Evolutionary conservation across 2,797 vertebrate species (phyloP).

Genomic region (Kryptopterus vitreolus): DNA sequence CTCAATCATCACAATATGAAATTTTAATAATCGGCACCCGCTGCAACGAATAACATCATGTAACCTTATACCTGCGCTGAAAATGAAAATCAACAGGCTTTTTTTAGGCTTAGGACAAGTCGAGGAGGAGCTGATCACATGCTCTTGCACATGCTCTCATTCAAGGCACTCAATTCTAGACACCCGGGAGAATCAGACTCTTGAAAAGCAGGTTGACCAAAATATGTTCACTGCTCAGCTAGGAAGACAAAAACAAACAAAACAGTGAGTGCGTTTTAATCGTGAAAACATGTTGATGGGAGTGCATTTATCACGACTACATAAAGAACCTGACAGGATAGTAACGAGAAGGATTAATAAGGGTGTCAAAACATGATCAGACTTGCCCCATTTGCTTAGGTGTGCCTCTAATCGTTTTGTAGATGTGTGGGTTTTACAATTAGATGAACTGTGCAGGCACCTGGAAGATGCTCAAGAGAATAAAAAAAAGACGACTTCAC

Average conservation of each 20-base stretch:
- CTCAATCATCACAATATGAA: background rate
- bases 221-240: too few relatives aligned
- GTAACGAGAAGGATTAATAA: background rate
- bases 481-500: background rate
- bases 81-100: background rate
- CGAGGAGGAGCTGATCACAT: background rate
- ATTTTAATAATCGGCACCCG: background rate
- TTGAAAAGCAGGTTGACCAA: background rate
- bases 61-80: background rate
- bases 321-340: background rate
- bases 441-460: constrained; percentile 4
- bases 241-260: background rate
- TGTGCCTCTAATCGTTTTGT: constrained; percentile 4
- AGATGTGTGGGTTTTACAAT: background rate
- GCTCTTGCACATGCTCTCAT: constrained; percentile 1
- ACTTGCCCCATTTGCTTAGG: background rate
- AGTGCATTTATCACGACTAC: background rate
- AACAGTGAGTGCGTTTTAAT: background rate
- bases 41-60: background rate
- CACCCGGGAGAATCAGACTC: background rate
- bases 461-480: constrained; percentile 3
- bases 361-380: background rate
- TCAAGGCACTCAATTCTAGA: background rate
- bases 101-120: background rate
- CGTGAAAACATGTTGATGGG: background rate